Base-by-base conservation (phyloP, 2,797 vertebrate species). In the Oreochromis mossambicus region DNA sequence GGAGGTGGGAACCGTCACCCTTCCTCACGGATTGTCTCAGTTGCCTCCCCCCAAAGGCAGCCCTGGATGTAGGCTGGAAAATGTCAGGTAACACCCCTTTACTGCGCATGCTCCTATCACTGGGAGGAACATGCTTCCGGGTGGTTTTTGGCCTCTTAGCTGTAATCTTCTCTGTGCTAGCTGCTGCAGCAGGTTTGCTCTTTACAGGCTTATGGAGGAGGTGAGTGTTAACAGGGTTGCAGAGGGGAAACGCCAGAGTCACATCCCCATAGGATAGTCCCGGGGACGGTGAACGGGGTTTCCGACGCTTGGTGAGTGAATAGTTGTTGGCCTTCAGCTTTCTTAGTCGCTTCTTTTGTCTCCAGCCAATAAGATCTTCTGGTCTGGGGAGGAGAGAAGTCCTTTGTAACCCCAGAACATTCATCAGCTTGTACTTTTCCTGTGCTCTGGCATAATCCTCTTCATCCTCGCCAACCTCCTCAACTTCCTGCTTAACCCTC, bases 301-400 rank as follows among this genome's bases (percentile, higher is more conserved):
- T 96, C 56, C 96, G 89, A 58, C 96, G 90, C 50, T 95, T 94
- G 19, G 96, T 97, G 43, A 97, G 94, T 0, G 96, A 97, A 61
- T 97, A 97, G 90, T 97, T 96, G 89, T 96, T 97, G 34, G 95
- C 96, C 88, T 97, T 97, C 55, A 96, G 93, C 88, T 97, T 97
- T 80, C 97, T 91, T 58, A 97, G 95, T 7, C 97, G 93, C 81
- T 97, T 97, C 91, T 97, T 97, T 83, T 97, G 97, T 68, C 96
- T 95, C 97, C 97, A 97, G 61, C 96, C 96, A 3, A 96, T 95
- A 63, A 96, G 91, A 85, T 97, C 96, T 58, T 97, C 96, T 13
- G 96, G 96, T 86, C 95, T 90, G 32, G 96, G 95, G 7, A 96
- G 90, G 17, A 97, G 94, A 32, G 96, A 96, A 1, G 96, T 97